Base-by-base conservation (phyloP, 2,888 invertebrate genomes). In the Synanthedon andrenaeformis region DNA sequence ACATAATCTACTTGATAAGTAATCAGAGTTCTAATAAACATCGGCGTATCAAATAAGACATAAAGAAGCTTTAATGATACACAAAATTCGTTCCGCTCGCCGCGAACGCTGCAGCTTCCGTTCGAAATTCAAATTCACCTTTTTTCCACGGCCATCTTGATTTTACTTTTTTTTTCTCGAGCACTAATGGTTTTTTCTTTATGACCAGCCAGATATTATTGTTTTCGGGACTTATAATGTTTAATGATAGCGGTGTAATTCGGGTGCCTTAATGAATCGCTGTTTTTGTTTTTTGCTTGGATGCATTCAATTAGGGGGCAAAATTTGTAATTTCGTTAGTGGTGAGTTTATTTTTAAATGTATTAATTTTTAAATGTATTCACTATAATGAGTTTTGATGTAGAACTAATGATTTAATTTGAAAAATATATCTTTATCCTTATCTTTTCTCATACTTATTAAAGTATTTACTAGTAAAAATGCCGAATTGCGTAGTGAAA, bases 91-190 rank as follows among this genome's bases (percentile, higher is more conserved):
- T 83, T 82, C 70, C 82, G 79, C 75, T 62, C 66, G 60, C 64
- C 66, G 62, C 67, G 65, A 67, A 53, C 62, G 62, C 62, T 62
- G 61, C 72, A 73, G 84, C 83, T 85, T 85, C 85, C 85, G 85
- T 72, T 80, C 79, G 69, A 59, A 61, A 80, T 81, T 82, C 76
- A 76, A 83, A 82, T 81, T 81, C 65, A 69, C 61, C 61, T 72
- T 69, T 62, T 72, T 72, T 60, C 35, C 35, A 35, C 65, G 60
- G 62, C 64, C 63, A 59, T 58, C 60, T 58, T 55, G 59, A 65
- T 63, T 71, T 64, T 58, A 55, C 58, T 60, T 53, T 58, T 60
- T 58, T 60, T 67, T 65, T 66, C 59, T 57, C 35, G 35, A 56
- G 56, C 56, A 59, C 61, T 67, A 69, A 70, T 71, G 70, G 69